Conservation (phyloP, 2,888 invertebrate genomes). For the Frankliniella intonsa region DNA sequence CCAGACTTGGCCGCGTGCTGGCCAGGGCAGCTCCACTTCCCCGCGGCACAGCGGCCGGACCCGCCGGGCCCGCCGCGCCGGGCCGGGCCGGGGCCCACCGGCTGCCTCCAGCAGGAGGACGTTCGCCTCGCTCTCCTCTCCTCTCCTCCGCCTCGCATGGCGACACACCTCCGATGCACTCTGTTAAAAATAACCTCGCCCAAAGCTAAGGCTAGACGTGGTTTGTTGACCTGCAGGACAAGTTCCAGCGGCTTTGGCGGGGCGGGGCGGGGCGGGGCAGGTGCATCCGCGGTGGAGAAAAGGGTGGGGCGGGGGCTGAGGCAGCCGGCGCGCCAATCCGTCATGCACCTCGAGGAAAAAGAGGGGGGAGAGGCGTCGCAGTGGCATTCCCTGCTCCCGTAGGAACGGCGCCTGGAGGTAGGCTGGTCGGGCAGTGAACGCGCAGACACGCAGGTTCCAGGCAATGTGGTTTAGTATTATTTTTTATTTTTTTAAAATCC, state of each 20-base stretch:
- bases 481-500: too few species aligned
- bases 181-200: neutral
- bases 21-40: neutral
- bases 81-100: too few species aligned
- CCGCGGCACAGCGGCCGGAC: neutral
- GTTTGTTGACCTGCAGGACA: conserved; percentile 21
- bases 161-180: neutral
- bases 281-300: neutral
- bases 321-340: too few species aligned
- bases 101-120: neutral
- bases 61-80: too few species aligned
- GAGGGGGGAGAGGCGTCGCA: too few species aligned
- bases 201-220: neutral
- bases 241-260: neutral
- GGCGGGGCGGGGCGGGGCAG: neutral
- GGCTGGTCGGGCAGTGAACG: too few species aligned
- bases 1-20: too few species aligned
- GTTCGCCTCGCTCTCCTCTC: neutral
- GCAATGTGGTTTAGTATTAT: too few species aligned
- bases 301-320: neutral
- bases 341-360: too few species aligned
- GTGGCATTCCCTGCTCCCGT: too few species aligned
- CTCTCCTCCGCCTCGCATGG: neutral
- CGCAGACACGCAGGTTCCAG: too few species aligned
- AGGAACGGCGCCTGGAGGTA: too few species aligned